Evolutionary conservation across 1,140 invertebrate genomes (phyloP).

Genomic region (Drosophila parvula): DNA sequence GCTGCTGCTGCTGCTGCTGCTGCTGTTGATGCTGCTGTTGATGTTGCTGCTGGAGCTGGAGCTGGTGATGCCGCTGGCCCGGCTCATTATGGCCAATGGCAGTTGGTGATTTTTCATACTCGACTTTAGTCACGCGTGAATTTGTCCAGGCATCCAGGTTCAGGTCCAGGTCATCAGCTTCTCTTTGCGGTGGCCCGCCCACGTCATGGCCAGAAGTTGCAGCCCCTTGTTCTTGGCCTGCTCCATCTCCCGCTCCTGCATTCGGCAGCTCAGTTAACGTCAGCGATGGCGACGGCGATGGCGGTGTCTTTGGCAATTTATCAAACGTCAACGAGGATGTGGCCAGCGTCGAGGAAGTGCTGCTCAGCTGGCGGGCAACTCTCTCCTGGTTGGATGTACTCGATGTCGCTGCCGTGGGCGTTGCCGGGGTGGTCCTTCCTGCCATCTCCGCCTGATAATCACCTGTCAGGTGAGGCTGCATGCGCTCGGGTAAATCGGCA

Average conservation of each 20-base stretch:
- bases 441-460: constrained; percentile 51
- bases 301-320: constrained; percentile 77
- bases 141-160: constrained; percentile 63
- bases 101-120: constrained; percentile 80
- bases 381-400: constrained; percentile 39
- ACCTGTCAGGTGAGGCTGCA: constrained; percentile 55
- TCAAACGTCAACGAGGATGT: constrained; percentile 81
- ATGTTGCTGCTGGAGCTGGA: constrained; percentile 13
- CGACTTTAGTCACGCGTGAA: constrained; percentile 78
- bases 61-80: constrained; percentile 34
- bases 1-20: constrained; percentile 32
- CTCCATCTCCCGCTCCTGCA: constrained; percentile 11
- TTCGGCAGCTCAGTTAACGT: constrained; percentile 53
- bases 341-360: constrained; percentile 70
- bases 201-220: constrained; percentile 45
- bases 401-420: constrained; percentile 18
- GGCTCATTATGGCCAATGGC: constrained; percentile 68
- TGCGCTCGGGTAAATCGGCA: constrained; percentile 75
- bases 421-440: constrained; percentile 7
- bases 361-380: constrained; percentile 63
- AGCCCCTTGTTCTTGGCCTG: not conserved
- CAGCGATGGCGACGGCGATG: constrained; percentile 30
- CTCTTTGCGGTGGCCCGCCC: constrained; percentile 54
- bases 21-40: constrained; percentile 41
- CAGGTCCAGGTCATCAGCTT: constrained; percentile 18